Base-by-base conservation (phyloP, 2,888 invertebrate species). In the Escarpia spicata region DNA sequence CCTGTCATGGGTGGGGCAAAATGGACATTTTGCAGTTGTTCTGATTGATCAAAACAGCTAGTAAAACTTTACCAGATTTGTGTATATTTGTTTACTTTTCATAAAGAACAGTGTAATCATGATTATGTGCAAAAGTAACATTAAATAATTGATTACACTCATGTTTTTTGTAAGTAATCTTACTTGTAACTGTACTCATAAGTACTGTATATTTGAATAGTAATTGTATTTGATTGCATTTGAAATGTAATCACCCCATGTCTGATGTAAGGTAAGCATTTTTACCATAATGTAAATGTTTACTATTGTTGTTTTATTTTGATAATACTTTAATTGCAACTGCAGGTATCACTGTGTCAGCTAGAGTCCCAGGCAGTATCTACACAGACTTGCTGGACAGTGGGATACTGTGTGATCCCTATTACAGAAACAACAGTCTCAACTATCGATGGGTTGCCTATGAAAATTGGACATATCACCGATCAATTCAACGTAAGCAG, bases 381-480 rank as follows among this genome's bases (percentile, higher is more conserved):
- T 98, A 98, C 96, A 97, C 98, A 0, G 98, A 98, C 96, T 97
- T 98, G 93, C 97, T 97, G 94, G 96, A 96, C n/a, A 97, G 97
- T 45, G 95, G 97, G 44, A 97, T 98, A 26, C 95, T 96, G 93
- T 94, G 94, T 15, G 96, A 96, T 92, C 96, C 97, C 12, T 97
- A 98, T 94, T 96, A 95, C 93, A 94, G 96, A 12, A 97, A 97
- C 95, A 98, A 99, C 96, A 99, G 99, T 96, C 97, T 98, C 0
- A 96, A 97, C 43, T 97, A 98, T 92, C 97, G 98, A 95, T 99
- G 99, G 99, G 97, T 99, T 43, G 98, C 98, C 94, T 43, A 92
- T n/a, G 97, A 97, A 90, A 97, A 98, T 93, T 98, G 99, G 98
- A 98, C 97, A 0, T 99, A 98, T 95, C 97, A 96, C 0, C 97